Base-by-base conservation (phyloP, 2,888 invertebrate species). In the Allacma fusca region DNA sequence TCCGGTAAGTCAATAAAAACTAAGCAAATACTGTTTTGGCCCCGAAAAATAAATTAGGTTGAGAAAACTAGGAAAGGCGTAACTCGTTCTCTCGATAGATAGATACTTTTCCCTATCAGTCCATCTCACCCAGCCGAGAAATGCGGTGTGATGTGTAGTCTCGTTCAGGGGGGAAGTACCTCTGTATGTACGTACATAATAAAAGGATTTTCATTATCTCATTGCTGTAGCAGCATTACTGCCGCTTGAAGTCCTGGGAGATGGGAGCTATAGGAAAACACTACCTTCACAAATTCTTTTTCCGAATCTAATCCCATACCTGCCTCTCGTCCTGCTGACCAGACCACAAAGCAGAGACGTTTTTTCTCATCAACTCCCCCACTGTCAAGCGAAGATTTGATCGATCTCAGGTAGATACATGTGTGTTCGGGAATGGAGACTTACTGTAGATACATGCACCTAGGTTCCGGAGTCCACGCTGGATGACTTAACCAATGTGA, bases 321-420 rank as follows among this genome's bases (percentile, higher is more conserved):
- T n/a, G 16, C 16, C 50, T 50, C 50, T 50, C 50, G 1, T 50
- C 50, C 50, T 50, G 5, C 50, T 16, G 4, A 4, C 34, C 9
- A 34, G 50, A 50, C 50, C 50, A 50, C 50, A 50, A 50, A 50
- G 50, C 34, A 50, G 50, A 5, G 2, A 13, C 2, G 50, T 16
- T 50, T 12, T 50, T 50, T 50, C 50, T 50, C 50, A 50, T 50
- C 50, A 50, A 50, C 50, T 50, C 19, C 50, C 50, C 40, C 50
- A 50, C 4, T 50, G 50, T 50, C 50, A 50, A 50, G 7, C n/a
- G 16, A n/a, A n/a, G 9, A 13, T 50, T 50, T 50, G 50, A 50
- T 50, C 50, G 9, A 50, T 50, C 50, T 50, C 50, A 19, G 2
- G 1, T 16, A 50, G 19, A 50, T 50, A 50, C 50, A 40, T n/a